Base-by-base conservation (phyloP, 2,888 invertebrate species). In the Drosophila affinis region DNA sequence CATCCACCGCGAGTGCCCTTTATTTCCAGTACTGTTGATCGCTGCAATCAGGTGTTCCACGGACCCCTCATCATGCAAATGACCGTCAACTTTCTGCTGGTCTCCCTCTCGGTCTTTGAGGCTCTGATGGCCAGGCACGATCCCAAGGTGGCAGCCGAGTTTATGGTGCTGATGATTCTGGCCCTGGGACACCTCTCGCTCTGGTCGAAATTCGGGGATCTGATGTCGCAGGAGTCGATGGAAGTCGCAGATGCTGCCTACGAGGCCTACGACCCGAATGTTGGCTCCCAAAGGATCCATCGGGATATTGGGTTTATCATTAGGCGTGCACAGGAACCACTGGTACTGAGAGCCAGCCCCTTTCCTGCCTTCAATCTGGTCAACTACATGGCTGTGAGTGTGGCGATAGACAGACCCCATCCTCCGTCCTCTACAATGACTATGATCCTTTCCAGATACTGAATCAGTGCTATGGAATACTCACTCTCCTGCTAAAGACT, bases 41-140 rank as follows among this genome's bases (percentile, higher is more conserved):
- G 59, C 3, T 27, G 21, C 21, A 70, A 70, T 14, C 0, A 44
- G 12, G 34, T 68, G 3, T 70, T 70, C 18, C 45, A 68, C 9
- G 68, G 27, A 5, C 59, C 68, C 0, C 45, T 69, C 1, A 68
- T 60, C 6, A 34, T 68, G 29, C 69, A 68, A 21, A 34, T 70
- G 34, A 10, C 24, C 0, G 32, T 48, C 1, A 55, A 48, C 29
- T 60, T 68, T 9, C 10, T 49, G 1, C 9, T 70, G 29, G 48
- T 70, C n/a, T 68, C 68, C 10, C 4, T 70, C 0, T 68, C 69
- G 6, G 59, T 69, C 4, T 60, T 70, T 1, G 59, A 49, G 18
- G 46, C 68, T 1, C 1, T 68, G 14, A n/a, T 56, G 3, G 52
- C 51, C 4, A 45, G 65, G 9, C 51, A 52, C 9, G 65, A 68